These are phyloP conservation scores for Eupeodes latifasciatus DNA, from an alignment of 2,888 invertebrate species.

Conservation along the genomic window DNA sequence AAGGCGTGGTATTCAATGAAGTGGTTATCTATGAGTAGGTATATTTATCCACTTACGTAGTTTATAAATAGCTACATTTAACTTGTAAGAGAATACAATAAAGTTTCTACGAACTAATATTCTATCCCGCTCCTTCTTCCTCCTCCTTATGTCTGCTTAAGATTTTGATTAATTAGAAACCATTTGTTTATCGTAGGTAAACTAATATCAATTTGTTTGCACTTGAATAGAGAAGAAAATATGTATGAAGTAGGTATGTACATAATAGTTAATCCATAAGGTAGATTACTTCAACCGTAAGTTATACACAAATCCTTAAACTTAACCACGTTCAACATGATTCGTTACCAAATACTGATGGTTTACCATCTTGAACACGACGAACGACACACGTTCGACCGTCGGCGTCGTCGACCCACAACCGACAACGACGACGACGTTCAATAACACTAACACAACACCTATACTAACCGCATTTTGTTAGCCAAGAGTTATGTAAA, in stretches of 20 bases:
- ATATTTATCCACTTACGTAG: no score
- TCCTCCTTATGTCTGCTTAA: background rate
- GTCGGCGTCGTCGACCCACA: no score
- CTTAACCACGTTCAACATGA: slow-evolving; percentile 29
- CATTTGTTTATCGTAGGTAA: background rate
- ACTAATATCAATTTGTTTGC: slow-evolving; percentile 9
- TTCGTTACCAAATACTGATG: background rate
- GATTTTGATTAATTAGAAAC: slow-evolving; percentile 7
- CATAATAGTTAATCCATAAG: background rate
- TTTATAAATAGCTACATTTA: no score
- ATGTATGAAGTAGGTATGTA: background rate
- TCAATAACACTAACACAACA: slow-evolving; percentile 9
- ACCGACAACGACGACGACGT: background rate
- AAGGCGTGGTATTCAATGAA: no score
- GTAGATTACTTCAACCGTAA: background rate
- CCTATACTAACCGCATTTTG: slow-evolving; percentile 33
- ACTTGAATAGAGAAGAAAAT: background rate
- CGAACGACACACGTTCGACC: no score
- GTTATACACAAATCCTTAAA: background rate
- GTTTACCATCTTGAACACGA: slow-evolving; percentile 27
- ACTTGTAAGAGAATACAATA: no score
- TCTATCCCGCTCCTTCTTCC: background rate
- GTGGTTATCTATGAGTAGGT: no score
- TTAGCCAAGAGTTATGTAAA: slow-evolving; percentile 41
- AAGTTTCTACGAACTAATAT: no score